A percentile compares a stretch with the other conserved stretches of the same genome.
These are phyloP conservation scores for Sylvicapra grimmia DNA, from an alignment of 2,113 vertebrate species.

Conservation along the genomic window DNA sequence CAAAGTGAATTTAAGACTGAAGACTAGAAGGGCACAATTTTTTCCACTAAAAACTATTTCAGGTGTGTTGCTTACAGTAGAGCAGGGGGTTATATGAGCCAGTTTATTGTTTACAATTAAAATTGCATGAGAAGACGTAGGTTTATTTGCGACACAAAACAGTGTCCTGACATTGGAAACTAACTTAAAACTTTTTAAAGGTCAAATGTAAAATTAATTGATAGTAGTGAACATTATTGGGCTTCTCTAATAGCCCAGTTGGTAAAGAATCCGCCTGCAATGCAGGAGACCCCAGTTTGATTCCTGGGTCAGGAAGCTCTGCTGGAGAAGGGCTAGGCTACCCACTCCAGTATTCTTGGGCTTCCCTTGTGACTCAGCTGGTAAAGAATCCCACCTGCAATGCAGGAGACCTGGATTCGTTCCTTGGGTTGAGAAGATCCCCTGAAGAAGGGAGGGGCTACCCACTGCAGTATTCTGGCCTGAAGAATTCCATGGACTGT, in stretches of 20 bases:
- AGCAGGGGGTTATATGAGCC: background rate
- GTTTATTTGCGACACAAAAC: background rate
- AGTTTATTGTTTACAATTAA: slow-evolving; percentile 28
- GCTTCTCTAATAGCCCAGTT: background rate
- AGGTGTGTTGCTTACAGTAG: slow-evolving; percentile 36
- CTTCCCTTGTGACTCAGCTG: background rate
- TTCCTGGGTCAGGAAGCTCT: background rate
- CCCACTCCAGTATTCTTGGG: background rate
- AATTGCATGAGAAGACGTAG: background rate
- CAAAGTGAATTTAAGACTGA: background rate
- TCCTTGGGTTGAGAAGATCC: background rate
- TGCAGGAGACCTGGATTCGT: background rate
- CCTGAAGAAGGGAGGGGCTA: background rate
- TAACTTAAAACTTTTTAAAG: slow-evolving; percentile 21
- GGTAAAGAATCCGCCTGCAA: background rate
- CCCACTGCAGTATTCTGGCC: background rate
- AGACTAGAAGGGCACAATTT: background rate
- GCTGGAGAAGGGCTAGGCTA: background rate
- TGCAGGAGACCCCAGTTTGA: background rate
- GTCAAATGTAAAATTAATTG: slow-evolving; percentile 8
- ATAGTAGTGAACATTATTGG: background rate
- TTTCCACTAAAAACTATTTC: slow-evolving; percentile 17
- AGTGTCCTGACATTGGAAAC: background rate
- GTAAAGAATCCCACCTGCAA: background rate
- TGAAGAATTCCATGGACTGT: background rate